These are phyloP conservation scores for Zaprionus kolodkinae DNA, from an alignment of 1,140 invertebrate genomes.

Conservation along the genomic window DNA sequence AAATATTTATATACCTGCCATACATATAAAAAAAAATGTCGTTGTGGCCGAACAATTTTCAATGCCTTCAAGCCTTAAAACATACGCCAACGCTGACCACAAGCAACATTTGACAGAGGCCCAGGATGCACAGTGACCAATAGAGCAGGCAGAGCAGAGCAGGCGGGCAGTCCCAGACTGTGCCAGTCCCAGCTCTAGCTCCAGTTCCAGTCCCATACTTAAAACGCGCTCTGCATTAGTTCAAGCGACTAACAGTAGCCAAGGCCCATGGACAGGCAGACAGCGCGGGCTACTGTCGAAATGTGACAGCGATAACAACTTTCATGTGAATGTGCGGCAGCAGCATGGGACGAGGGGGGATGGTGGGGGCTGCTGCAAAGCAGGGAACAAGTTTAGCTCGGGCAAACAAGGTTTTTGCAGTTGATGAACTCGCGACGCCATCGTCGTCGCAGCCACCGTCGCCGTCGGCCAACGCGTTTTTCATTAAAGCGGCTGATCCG, in stretches of 20 bases:
- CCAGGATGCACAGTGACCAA: constrained; percentile 50
- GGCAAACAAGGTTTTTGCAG: constrained; percentile 75
- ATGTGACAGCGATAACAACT: constrained; percentile 71
- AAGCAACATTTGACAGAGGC: neutral
- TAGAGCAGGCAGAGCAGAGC: constrained; percentile 36
- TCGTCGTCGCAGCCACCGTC: neutral
- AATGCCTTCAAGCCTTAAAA: constrained; percentile 15
- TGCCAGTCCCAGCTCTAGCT: constrained; percentile 13
- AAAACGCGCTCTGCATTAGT: constrained; percentile 25
- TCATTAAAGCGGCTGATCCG: constrained; percentile 76
- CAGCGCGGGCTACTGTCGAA: constrained; percentile 46
- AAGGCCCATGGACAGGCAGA: constrained; percentile 27
- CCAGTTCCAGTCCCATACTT: constrained; percentile 12
- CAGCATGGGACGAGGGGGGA: neutral
- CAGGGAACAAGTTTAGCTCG: constrained; percentile 62
- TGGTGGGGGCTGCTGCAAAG: neutral
- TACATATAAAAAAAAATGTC: constrained; percentile 13
- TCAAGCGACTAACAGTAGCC: constrained; percentile 53
- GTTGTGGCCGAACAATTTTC: constrained; percentile 25
- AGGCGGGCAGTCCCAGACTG: constrained; percentile 7
- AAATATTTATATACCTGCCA: constrained; percentile 8
- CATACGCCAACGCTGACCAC: constrained; percentile 9
- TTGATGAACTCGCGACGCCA: constrained; percentile 63
- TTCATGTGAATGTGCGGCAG: constrained; percentile 51
- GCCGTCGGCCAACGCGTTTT: constrained; percentile 67